These are phyloP conservation scores for Brachyalestes nurse DNA, from an alignment of 2,797 vertebrate species.

Conservation along the genomic window DNA sequence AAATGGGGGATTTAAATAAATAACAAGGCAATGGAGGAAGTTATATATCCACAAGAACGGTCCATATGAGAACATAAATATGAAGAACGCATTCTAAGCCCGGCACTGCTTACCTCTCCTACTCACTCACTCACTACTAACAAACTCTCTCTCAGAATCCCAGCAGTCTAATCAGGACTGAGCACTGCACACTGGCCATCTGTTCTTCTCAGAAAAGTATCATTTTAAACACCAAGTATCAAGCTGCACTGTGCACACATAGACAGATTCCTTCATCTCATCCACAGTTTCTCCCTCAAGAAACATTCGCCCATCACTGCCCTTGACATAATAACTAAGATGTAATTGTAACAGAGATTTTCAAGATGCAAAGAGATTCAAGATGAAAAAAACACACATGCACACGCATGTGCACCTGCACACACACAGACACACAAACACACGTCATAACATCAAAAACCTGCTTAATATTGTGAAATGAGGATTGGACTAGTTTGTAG, in stretches of 20 bases:
- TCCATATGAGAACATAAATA: slow-evolving; percentile 14
- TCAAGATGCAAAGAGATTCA: neutral
- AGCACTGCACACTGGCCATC: slow-evolving; percentile 38
- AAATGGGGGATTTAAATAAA: neutral
- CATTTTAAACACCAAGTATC: slow-evolving; percentile 18
- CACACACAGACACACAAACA: slow-evolving; percentile 12
- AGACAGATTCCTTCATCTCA: neutral
- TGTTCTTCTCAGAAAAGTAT: slow-evolving; percentile 38
- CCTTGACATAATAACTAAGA: neutral
- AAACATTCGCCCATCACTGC: slow-evolving; percentile 5
- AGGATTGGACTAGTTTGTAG: too few species aligned
- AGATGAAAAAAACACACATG: neutral
- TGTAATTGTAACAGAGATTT: slow-evolving; percentile 9
- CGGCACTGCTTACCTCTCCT: neutral
- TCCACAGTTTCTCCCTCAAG: slow-evolving; percentile 56
- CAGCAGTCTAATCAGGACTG: slow-evolving; percentile 8
- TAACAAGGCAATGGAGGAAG: neutral
- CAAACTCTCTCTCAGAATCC: neutral
- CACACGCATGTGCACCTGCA: neutral
- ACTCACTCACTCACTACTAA: neutral
- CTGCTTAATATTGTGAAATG: too few species aligned
- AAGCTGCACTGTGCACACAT: neutral
- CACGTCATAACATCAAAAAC: neutral
- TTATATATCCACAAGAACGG: neutral
- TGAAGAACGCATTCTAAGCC: neutral